Evolutionary conservation across 64 coral and sea anemone species (phyloP).

Genomic region (Porites lutea): DNA sequence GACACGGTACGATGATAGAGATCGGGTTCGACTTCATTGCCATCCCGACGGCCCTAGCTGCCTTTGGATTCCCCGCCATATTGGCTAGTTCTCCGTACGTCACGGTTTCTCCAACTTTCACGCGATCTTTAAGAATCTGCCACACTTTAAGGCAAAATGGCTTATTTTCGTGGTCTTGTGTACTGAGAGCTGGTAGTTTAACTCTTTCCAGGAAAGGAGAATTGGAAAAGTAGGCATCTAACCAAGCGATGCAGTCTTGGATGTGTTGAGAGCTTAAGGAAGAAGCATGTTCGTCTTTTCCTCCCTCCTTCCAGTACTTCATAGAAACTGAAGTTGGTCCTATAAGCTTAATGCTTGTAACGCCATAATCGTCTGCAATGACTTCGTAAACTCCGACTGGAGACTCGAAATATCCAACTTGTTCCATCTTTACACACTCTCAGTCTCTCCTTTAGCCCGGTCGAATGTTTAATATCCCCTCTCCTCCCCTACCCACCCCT

Average conservation of each 20-base stretch:
- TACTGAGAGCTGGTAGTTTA: conserved; percentile 71
- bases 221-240: conserved; percentile 83
- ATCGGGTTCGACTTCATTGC: conserved; percentile 97
- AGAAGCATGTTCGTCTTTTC: not conserved
- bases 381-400: conserved; percentile 86
- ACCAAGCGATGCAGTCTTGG: conserved; percentile 68
- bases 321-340: conserved; percentile 15
- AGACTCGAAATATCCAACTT: conserved; percentile 35
- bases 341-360: conserved; percentile 49
- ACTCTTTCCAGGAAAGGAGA: conserved; percentile 33
- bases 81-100: conserved; percentile 92
- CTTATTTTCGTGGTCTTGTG: conserved; percentile 53
- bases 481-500: too few relatives aligned
- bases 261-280: conserved; percentile 45
- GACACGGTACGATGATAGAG: conserved; percentile 92
- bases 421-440: not conserved
- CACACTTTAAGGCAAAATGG: conserved; percentile 89
- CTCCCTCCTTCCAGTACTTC: not conserved
- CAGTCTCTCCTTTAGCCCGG: too few relatives aligned
- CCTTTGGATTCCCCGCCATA: conserved; percentile 82
- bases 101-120: conserved; percentile 70
- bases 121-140: conserved; percentile 70
- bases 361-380: conserved; percentile 75
- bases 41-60: conserved; percentile 87
- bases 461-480: too few relatives aligned